Percentiles rank a stretch among this genome's conserved stretches.
phyloP scores from a whole-genome alignment of 2,888 invertebrate genomes.

The Crepidodera aurea region DNA sequence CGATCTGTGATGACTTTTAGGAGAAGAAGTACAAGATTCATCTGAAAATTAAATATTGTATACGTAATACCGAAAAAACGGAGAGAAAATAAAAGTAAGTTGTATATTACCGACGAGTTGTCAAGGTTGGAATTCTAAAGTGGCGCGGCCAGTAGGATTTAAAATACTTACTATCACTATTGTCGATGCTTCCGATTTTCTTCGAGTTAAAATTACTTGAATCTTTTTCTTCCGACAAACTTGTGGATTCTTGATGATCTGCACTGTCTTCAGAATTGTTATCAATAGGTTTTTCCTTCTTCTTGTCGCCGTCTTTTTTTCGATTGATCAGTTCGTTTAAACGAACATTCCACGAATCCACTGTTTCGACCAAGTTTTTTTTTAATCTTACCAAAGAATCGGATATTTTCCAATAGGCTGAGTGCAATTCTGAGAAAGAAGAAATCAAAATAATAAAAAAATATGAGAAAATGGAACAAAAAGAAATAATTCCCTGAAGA shows the following conservation, averaged over 20 bases:
- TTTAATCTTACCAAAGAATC: constrained; percentile 73
- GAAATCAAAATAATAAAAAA: too few species aligned
- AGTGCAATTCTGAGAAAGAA: constrained; percentile 52
- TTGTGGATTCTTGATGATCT: constrained; percentile 26
- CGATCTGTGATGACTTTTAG: constrained; percentile 59
- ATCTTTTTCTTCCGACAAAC: constrained; percentile 27
- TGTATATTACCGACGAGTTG: not conserved
- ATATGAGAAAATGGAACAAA: too few species aligned
- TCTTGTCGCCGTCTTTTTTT: constrained; percentile 56
- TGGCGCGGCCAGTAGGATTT: too few species aligned
- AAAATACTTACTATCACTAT: constrained; percentile 58
- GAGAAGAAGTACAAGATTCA: constrained; percentile 45
- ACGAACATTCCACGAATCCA: constrained; percentile 74
- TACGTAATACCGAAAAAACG: too few species aligned
- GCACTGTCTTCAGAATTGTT: constrained; percentile 27
- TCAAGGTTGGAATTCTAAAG: not conserved
- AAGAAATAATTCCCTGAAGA: not conserved
- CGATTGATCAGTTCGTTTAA: constrained; percentile 59
- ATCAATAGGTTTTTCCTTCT: constrained; percentile 49
- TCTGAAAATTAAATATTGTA: too few species aligned
- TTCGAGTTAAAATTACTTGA: constrained; percentile 53
- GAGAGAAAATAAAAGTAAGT: too few species aligned
- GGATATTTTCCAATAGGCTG: constrained; percentile 64
- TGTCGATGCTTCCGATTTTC: constrained; percentile 61
- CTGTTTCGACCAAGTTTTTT: constrained; percentile 73